phyloP scores from a whole-genome alignment of 2,113 vertebrate genomes.

The Mugil cephalus region DNA sequence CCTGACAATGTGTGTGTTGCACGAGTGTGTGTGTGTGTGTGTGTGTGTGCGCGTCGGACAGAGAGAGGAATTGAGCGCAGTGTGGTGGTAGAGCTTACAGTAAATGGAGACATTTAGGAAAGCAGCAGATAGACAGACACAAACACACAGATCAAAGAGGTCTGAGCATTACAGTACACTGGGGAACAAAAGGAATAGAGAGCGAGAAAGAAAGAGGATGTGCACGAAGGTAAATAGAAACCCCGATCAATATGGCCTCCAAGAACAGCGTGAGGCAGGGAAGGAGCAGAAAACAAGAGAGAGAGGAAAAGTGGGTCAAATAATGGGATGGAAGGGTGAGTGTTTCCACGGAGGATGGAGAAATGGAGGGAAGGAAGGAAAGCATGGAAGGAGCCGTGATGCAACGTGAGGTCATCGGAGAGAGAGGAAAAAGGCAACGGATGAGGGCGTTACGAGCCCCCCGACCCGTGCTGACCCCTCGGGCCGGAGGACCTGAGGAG shows the following conservation, averaged over 20 bases:
- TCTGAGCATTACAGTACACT: constrained; percentile 73
- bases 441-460: constrained; percentile 42
- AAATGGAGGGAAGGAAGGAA: constrained; percentile 4
- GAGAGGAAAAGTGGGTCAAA: constrained; percentile 76
- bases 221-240: constrained; percentile 77
- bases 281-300: constrained; percentile 42
- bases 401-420: constrained; percentile 33
- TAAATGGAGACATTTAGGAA: constrained; percentile 81
- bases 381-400: constrained; percentile 20
- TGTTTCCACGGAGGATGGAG: constrained; percentile 29
- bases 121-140: constrained; percentile 71
- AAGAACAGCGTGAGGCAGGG: constrained; percentile 62
- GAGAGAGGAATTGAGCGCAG: constrained; percentile 36
- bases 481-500: constrained; percentile 33
- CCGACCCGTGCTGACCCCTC: constrained; percentile 67
- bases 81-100: constrained; percentile 67
- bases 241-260: constrained; percentile 79
- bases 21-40: constrained; percentile 33
- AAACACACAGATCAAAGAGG: constrained; percentile 79
- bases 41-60: constrained; percentile 18
- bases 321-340: constrained; percentile 50
- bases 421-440: constrained; percentile 27
- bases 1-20: background rate
- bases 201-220: constrained; percentile 54
- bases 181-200: constrained; percentile 66